These are phyloP conservation scores for Nasua narica DNA, from an alignment of 2,797 vertebrate species.

Conservation along the genomic window DNA sequence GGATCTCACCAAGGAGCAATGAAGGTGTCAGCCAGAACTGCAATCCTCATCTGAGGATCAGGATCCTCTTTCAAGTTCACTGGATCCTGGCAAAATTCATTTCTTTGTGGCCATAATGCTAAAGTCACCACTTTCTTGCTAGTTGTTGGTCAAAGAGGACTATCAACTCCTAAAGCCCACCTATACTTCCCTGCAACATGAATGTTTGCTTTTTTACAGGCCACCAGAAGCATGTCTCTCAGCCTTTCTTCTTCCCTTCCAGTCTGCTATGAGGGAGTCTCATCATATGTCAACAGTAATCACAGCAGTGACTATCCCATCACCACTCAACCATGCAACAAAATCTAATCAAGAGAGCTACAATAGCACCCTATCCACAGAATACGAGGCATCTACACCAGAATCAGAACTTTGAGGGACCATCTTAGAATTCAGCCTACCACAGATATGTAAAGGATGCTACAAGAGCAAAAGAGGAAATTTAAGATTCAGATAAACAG, in stretches of 20 bases:
- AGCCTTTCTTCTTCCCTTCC: not conserved
- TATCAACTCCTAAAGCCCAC: not conserved
- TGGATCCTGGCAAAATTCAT: constrained; percentile 1
- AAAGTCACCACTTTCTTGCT: not conserved
- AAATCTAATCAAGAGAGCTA: not conserved
- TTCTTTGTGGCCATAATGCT: not conserved
- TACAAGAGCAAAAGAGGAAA: not conserved
- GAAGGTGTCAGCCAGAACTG: not conserved
- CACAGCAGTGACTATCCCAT: not conserved
- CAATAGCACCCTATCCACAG: not conserved
- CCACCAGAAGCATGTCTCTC: not conserved
- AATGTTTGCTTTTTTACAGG: not conserved
- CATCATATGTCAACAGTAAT: not conserved
- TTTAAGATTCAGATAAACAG: not conserved
- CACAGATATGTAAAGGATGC: not conserved
- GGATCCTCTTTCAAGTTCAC: not conserved
- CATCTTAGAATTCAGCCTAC: not conserved
- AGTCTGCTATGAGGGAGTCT: not conserved
- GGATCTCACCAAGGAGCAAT: not conserved
- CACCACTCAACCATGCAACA: not conserved
- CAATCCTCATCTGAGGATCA: not conserved
- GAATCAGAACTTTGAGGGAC: not conserved
- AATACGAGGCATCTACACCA: not conserved
- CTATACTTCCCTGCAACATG: not conserved
- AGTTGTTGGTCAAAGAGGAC: not conserved